A percentile compares a stretch with the other conserved stretches of the same genome.
Evolutionary conservation across 2,888 invertebrate species (phyloP).

Genomic region (Seira musarum): DNA sequence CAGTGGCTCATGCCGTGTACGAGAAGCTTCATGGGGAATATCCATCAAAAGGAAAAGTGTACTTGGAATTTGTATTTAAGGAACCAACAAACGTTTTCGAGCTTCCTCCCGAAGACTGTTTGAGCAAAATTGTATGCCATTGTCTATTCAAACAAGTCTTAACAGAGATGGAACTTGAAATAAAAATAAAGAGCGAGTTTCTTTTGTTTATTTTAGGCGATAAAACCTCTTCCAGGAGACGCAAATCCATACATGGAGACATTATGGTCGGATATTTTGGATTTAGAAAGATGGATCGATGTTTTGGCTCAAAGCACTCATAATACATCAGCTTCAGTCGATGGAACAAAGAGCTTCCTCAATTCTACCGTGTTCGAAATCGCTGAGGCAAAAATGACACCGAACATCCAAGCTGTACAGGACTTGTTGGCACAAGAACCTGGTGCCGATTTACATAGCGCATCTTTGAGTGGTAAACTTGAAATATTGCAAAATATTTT

Average conservation of each 20-base stretch:
- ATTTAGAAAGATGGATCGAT: slow-evolving; percentile 54
- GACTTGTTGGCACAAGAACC: slow-evolving; percentile 31
- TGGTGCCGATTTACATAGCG: slow-evolving; percentile 16
- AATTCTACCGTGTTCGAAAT: slow-evolving; percentile 16
- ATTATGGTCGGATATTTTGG: slow-evolving; percentile 63
- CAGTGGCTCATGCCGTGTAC: slow-evolving; percentile 66
- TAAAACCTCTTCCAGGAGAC: slow-evolving; percentile 65
- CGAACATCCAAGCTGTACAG: slow-evolving; percentile 5
- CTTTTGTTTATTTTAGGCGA: slow-evolving; percentile 52
- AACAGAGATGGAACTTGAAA: background rate
- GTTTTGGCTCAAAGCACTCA: slow-evolving; percentile 15
- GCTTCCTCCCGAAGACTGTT: slow-evolving; percentile 56
- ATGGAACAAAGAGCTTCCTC: background rate
- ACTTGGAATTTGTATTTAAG: slow-evolving; percentile 64
- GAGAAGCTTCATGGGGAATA: slow-evolving; percentile 66
- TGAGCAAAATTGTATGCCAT: slow-evolving; percentile 37
- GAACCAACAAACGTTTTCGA: slow-evolving; percentile 62
- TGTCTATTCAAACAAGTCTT: background rate
- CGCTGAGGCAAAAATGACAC: background rate
- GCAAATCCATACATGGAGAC: slow-evolving; percentile 62
- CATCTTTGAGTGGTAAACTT: slow-evolving; percentile 21
- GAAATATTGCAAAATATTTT: too few species aligned
- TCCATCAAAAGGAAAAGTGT: slow-evolving; percentile 63
- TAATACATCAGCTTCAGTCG: background rate
- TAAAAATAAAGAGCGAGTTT: too few species aligned